Evolutionary conservation across 2,113 vertebrate genomes (phyloP).

Genomic region (Spea bombifrons): DNA sequence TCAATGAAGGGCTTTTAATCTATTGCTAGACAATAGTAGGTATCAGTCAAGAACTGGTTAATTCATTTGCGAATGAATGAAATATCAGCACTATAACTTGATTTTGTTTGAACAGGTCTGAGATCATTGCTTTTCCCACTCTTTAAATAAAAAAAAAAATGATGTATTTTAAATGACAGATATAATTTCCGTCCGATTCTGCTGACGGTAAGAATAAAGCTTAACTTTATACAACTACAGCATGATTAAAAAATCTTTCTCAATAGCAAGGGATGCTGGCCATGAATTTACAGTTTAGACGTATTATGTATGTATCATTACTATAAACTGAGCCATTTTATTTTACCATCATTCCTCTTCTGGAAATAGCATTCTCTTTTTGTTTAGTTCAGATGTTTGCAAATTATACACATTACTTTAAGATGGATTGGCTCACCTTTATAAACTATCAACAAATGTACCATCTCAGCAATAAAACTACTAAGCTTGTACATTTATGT

Average conservation of each 20-base stretch:
- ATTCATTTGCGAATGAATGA: no score
- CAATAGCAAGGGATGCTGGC: conserved; percentile 6
- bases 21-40: no score
- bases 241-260: conserved; percentile 1
- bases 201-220: no score
- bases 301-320: conserved; percentile 7
- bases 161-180: no score
- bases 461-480: conserved; percentile 21
- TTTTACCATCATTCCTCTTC: conserved; percentile 8
- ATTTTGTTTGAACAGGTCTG: no score
- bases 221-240: neutral
- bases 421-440: conserved; percentile 16
- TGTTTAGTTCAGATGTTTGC: conserved; percentile 32
- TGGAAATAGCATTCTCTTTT: neutral
- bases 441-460: conserved; percentile 20
- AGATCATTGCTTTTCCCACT: no score
- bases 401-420: conserved; percentile 31
- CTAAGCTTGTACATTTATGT: neutral
- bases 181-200: no score
- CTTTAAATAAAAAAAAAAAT: no score
- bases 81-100: no score
- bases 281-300: conserved; percentile 13
- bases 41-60: no score
- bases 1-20: no score
- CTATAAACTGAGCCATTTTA: conserved; percentile 4